Percentiles rank a stretch among this genome's conserved stretches.
phyloP scores from a whole-genome alignment of 2,888 invertebrate genomes.

The Arctia plantaginis region DNA sequence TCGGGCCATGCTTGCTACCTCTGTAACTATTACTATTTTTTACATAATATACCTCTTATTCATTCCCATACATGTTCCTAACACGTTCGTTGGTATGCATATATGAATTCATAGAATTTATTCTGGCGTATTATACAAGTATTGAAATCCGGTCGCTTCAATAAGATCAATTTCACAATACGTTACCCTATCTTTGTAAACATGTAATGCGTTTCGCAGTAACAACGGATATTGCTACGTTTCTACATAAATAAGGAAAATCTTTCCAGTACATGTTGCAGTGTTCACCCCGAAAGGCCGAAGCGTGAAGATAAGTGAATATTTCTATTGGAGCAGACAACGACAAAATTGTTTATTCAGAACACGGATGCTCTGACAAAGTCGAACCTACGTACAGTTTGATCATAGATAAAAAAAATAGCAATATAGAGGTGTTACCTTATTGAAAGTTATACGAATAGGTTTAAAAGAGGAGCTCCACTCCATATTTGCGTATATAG shows the following conservation, averaged over 20 bases:
- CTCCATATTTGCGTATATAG: neutral
- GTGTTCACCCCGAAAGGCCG: slow-evolving; percentile 23
- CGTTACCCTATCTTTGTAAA: neutral
- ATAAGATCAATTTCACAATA: neutral
- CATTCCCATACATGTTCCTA: too few species aligned
- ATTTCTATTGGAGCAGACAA: slow-evolving; percentile 57
- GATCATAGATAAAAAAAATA: slow-evolving; percentile 45
- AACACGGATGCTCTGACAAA: slow-evolving; percentile 62
- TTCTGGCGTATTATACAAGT: neutral
- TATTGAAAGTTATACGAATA: neutral
- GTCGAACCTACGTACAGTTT: slow-evolving; percentile 57
- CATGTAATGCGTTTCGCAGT: neutral
- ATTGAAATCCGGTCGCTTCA: neutral
- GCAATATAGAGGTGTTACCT: neutral
- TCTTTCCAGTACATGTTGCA: neutral
- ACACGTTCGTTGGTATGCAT: neutral
- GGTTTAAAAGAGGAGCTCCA: neutral
- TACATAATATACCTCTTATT: too few species aligned
- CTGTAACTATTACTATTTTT: too few species aligned
- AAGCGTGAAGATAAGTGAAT: slow-evolving; percentile 58
- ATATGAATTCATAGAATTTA: neutral
- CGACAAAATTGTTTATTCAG: slow-evolving; percentile 64
- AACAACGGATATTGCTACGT: slow-evolving; percentile 1
- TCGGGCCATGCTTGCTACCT: too few species aligned
- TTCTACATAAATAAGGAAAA: neutral